Conservation (phyloP, 2,797 vertebrate species). For the Ctenosaura bakeri region DNA sequence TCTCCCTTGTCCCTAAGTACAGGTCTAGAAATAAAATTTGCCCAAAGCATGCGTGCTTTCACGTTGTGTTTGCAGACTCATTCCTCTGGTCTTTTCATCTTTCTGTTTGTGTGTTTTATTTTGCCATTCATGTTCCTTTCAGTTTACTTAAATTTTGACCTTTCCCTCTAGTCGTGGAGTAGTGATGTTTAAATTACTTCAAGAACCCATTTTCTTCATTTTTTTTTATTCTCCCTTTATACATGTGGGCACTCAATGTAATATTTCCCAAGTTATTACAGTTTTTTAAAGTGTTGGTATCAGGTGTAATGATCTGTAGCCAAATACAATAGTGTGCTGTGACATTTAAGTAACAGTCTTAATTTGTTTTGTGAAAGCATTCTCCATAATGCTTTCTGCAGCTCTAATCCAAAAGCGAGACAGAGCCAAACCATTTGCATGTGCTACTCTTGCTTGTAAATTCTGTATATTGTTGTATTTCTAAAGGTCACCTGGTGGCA, state of each 20-base stretch:
- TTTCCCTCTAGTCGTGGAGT: constrained; percentile 80
- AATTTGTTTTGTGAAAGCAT: constrained; percentile 92
- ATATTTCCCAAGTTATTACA: constrained; percentile 97
- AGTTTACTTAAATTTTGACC: constrained; percentile 86
- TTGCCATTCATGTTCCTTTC: constrained; percentile 83
- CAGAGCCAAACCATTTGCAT: constrained; percentile 87
- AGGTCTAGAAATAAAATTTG: constrained; percentile 57
- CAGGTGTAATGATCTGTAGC: constrained; percentile 99
- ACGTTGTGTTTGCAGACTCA: constrained; percentile 71
- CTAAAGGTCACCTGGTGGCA: constrained; percentile 96
- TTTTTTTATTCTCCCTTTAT: constrained; percentile 77
- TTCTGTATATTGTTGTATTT: constrained; percentile 86
- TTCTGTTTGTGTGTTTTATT: constrained; percentile 75
- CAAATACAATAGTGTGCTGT: constrained; percentile 96
- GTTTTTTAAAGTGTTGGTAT: constrained; percentile 93
- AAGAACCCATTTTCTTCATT: constrained; percentile 81
- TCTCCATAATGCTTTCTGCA: constrained; percentile 81
- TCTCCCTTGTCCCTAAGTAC: constrained; percentile 18
- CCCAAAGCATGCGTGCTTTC: constrained; percentile 76
- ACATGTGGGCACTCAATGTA: constrained; percentile 83
- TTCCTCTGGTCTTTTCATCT: constrained; percentile 74
- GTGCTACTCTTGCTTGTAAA: constrained; percentile 85
- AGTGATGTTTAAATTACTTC: constrained; percentile 85
- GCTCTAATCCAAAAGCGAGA: constrained; percentile 78
- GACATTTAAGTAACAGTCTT: constrained; percentile 99